Percentiles rank a stretch among this genome's conserved stretches.
phyloP scores from a whole-genome alignment of 2,888 invertebrate species.

The Drosophila gaucha region DNA sequence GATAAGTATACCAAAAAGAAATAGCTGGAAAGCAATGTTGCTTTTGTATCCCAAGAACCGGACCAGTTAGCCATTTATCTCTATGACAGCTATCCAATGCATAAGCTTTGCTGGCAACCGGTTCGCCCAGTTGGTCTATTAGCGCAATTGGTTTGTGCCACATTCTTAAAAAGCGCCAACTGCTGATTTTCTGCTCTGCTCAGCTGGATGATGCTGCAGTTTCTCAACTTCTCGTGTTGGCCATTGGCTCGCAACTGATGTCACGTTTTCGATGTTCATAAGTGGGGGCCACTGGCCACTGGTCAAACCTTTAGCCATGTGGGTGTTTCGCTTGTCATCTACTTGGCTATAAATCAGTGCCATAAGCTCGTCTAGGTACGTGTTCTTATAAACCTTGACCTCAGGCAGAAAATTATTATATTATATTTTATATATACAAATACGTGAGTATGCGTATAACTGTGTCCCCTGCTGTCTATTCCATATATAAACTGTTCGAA shows the following conservation, averaged over 20 bases:
- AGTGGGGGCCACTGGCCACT: constrained; percentile 4
- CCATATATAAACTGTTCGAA: background rate
- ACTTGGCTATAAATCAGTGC: constrained; percentile 40
- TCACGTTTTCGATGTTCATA: constrained; percentile 41
- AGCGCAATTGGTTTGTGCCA: constrained; percentile 73
- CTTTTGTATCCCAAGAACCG: constrained; percentile 5
- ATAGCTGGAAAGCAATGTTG: background rate
- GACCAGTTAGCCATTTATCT: constrained; percentile 22
- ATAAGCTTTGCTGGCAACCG: constrained; percentile 29
- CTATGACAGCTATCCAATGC: constrained; percentile 39
- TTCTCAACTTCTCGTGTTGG: constrained; percentile 36
- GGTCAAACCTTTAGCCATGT: constrained; percentile 30
- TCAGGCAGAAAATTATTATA: constrained; percentile 24
- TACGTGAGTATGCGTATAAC: constrained; percentile 1
- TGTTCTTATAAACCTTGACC: constrained; percentile 49
- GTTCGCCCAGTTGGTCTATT: constrained; percentile 52
- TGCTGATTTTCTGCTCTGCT: constrained; percentile 5
- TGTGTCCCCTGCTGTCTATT: background rate
- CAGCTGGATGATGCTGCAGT: constrained; percentile 43
- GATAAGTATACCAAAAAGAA: background rate
- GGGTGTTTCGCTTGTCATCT: constrained; percentile 40
- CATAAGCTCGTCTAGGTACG: constrained; percentile 30
- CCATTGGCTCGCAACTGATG: constrained; percentile 34
- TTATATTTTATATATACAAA: background rate
- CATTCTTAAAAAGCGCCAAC: constrained; percentile 43